phyloP scores from a whole-genome alignment of 2,888 invertebrate species.

The Luperina testacea region DNA sequence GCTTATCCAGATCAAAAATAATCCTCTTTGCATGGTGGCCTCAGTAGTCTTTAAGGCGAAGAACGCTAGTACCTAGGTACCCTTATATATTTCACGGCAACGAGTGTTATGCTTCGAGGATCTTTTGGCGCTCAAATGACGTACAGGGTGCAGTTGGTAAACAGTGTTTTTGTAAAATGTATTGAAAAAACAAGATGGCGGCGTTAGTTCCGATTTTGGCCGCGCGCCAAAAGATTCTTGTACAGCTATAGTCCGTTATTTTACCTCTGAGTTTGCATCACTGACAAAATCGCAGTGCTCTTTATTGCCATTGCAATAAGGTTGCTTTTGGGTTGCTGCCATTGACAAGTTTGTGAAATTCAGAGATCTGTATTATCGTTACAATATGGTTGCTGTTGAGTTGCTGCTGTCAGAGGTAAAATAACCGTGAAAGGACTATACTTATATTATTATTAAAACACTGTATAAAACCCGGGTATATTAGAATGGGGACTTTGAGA shows the following conservation, averaged over 20 bases:
- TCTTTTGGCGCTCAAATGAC: not conserved
- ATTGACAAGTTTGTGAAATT: too few relatives aligned
- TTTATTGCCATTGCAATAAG: not conserved
- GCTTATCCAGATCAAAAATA: conserved; percentile 27
- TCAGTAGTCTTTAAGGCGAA: conserved; percentile 31
- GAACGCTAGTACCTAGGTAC: conserved; percentile 32
- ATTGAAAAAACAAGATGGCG: not conserved
- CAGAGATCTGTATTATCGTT: not conserved
- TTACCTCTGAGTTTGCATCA: not conserved
- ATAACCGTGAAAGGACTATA: not conserved
- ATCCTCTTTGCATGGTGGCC: conserved; percentile 30
- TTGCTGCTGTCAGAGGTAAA: not conserved
- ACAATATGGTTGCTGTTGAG: not conserved
- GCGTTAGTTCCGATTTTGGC: not conserved
- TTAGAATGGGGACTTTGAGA: conserved; percentile 19
- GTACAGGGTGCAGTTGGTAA: not conserved
- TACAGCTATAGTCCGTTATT: conserved; percentile 3
- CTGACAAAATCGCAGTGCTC: not conserved
- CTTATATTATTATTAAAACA: conserved; percentile 16
- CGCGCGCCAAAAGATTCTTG: not conserved
- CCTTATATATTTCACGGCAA: conserved; percentile 26
- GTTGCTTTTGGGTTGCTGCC: not conserved
- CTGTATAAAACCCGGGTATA: conserved; percentile 41
- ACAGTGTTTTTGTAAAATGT: not conserved
- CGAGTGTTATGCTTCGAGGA: not conserved